Evolutionary conservation across 2,888 invertebrate genomes (phyloP).

Genomic region (Lasioglossum calceatum): DNA sequence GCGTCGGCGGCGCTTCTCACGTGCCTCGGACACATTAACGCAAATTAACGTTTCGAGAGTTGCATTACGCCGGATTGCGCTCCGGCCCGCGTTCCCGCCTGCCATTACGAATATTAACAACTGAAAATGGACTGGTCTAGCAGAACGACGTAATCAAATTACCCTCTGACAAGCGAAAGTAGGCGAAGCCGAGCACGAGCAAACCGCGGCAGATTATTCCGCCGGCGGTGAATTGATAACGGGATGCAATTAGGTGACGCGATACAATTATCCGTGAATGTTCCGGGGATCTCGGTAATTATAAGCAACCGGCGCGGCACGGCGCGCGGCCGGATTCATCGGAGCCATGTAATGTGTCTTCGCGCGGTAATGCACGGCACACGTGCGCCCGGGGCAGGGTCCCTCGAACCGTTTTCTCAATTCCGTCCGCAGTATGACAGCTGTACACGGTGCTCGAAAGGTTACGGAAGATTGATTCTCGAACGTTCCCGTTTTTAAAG

Average conservation of each 20-base stretch:
- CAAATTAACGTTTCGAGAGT: conserved; percentile 56
- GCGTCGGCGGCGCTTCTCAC: conserved; percentile 29
- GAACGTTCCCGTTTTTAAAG: background rate
- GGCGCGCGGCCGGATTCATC: conserved; percentile 21
- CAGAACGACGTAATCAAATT: conserved; percentile 58
- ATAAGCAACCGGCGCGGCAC: conserved; percentile 27
- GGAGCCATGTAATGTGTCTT: background rate
- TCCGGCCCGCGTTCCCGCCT: conserved; percentile 20
- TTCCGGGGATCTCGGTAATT: conserved; percentile 34
- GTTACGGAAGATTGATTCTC: background rate
- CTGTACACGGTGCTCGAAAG: too few relatives aligned
- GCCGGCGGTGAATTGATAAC: conserved; percentile 37
- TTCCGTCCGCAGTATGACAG: background rate
- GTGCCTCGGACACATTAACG: conserved; percentile 47
- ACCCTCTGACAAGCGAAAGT: conserved; percentile 50
- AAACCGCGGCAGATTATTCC: conserved; percentile 30
- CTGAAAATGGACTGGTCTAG: conserved; percentile 52
- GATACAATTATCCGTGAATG: conserved; percentile 46
- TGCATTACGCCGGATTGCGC: conserved; percentile 47
- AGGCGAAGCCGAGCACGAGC: conserved; percentile 26
- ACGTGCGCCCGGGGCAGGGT: background rate
- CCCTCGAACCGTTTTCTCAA: background rate
- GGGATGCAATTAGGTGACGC: conserved; percentile 44
- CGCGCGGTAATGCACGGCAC: background rate
- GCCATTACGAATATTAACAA: conserved; percentile 61